Evolutionary conservation across 2,888 invertebrate genomes (phyloP), one percentile per base, ranked within the genome.

Genomic region (Phyto melanocephala): DNA sequence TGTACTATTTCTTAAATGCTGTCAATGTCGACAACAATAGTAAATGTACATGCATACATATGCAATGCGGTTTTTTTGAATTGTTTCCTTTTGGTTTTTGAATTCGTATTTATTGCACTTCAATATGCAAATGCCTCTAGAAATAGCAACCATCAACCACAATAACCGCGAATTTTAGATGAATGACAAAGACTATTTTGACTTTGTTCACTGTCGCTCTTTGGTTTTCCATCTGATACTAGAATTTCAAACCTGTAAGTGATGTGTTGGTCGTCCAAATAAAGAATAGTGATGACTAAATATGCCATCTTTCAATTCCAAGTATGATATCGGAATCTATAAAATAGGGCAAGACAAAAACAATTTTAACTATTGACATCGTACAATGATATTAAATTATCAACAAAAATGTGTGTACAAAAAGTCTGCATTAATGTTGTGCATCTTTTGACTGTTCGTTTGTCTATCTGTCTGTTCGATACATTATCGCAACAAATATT

Each of bases 381-480:
- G 72, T 60, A 74, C 79, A 67, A 72, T 79, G 67, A 80, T 68
- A 68, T 52, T 80, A 67, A 74, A 80, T 80, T 80, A 80, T 74
- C 62, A 80, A 74, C 72, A 52, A 67, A 78, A 52, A 42, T 63
- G 28, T 75, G 45, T 75, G 63, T 74, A 74, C 74, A 42, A 74
- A 74, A 74, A 63, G 42, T 52, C 54, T 63, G 54, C 58, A 71
- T 63, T 54, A 74, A 63, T 52, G 52, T 40, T 60, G 7, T 33
- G 33, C 52, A 62, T 72, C 72, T 72, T 63, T 6, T 45, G 42
- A 33, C 15, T 28, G 20, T 1, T 74, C 74, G 54, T 65, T 6
- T 45, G 35, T 45, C 15, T 40, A 15, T 0, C 5, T 62, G 24
- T 3, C 45, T 56, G 54, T 56, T 75, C 20, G 15, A 47, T 28